Percentiles rank a stretch among this genome's conserved stretches.
Evolutionary conservation across 2,888 invertebrate genomes (phyloP).

Genomic region (Elmis aenea): DNA sequence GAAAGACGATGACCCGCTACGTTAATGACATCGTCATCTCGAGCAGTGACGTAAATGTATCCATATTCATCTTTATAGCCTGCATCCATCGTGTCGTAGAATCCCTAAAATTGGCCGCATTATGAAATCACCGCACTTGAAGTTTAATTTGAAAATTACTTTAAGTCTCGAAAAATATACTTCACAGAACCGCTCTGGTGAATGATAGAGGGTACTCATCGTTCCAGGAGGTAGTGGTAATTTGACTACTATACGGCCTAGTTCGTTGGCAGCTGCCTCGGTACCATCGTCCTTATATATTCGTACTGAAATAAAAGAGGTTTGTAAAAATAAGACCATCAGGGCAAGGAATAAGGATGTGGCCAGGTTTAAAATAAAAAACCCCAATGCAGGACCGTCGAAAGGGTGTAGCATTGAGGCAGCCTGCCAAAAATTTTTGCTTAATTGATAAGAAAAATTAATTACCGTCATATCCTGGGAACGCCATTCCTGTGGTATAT

Average conservation of each 20-base stretch:
- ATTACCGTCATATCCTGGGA: constrained; percentile 82
- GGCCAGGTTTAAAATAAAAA: constrained; percentile 5
- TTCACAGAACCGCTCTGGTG: constrained; percentile 73
- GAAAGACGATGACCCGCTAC: constrained; percentile 91
- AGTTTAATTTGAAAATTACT: constrained; percentile 49
- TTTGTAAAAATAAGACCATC: no score
- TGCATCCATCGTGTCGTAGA: constrained; percentile 93
- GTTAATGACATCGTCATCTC: constrained; percentile 93
- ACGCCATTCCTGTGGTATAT: constrained; percentile 75
- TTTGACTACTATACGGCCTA: constrained; percentile 79
- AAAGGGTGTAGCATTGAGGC: no score
- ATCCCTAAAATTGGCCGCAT: constrained; percentile 56
- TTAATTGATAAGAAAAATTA: not conserved
- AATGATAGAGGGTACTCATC: constrained; percentile 75
- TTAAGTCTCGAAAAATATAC: constrained; percentile 79
- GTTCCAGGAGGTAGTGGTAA: constrained; percentile 87
- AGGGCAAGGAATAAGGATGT: constrained; percentile 1
- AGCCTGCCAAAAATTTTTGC: no score
- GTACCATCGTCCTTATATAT: constrained; percentile 65
- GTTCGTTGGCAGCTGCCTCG: constrained; percentile 63
- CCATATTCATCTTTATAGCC: constrained; percentile 81
- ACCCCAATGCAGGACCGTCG: not conserved
- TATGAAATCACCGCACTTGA: not conserved
- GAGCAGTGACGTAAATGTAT: constrained; percentile 81
- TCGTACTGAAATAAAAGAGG: constrained; percentile 53